Percentiles rank a stretch among this genome's conserved stretches.
These are phyloP conservation scores for Zaprionus inermis DNA, from an alignment of 1,140 invertebrate genomes.

Conservation along the genomic window DNA sequence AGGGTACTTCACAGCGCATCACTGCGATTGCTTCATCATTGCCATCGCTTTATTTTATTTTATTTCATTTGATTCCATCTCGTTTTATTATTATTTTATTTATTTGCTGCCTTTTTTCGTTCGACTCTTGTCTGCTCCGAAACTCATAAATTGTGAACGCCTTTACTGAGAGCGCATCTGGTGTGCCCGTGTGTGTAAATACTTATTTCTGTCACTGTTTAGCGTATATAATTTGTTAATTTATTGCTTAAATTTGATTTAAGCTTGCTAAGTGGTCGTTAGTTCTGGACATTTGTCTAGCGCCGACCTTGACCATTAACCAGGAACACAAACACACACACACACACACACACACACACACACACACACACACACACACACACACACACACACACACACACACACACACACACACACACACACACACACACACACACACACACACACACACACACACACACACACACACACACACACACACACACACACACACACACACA, in stretches of 20 bases:
- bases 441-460: neutral
- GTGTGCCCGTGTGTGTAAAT: constrained; percentile 23
- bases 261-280: constrained; percentile 29
- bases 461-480: constrained; percentile 9
- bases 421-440: constrained; percentile 10
- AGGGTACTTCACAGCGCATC: neutral
- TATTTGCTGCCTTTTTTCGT: constrained; percentile 17
- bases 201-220: constrained; percentile 57
- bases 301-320: constrained; percentile 34
- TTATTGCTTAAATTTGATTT: constrained; percentile 69
- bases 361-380: no score
- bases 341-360: constrained; percentile 9
- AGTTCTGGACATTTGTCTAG: constrained; percentile 21
- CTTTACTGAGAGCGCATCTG: constrained; percentile 37
- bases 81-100: constrained; percentile 19
- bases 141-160: constrained; percentile 59
- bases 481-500: constrained; percentile 1
- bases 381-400: no score
- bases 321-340: constrained; percentile 8
- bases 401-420: neutral
- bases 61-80: constrained; percentile 18
- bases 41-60: constrained; percentile 6
- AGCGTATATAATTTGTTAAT: constrained; percentile 59
- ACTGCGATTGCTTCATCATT: constrained; percentile 18
- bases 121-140: constrained; percentile 6